Conservation (phyloP, 2,113 vertebrate genomes). For the chimpanzee (Pan troglodytes) region NHGRI_mPanTro3-v2.1_pri NC_072411.2:105406001-105406500, state of each 20-base stretch:
- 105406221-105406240: slow-evolving; percentile 41
- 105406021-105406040: no score
- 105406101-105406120: no score
- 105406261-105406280: background rate
- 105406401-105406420: background rate
- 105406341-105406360: background rate
- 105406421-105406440: background rate
- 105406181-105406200: slow-evolving; percentile 24
- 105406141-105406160: background rate
- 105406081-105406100: no score
- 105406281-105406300: background rate
- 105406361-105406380: background rate
- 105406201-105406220: slow-evolving; percentile 19
- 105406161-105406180: background rate
- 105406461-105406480: background rate
- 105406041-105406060: no score
- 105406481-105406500: background rate
- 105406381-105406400: background rate
- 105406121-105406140: no score
- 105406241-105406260: background rate
- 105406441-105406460: background rate
- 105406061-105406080: no score
- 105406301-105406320: background rate
- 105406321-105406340: background rate
- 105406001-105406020: no score